Evolutionary conservation across 2,888 invertebrate species (phyloP), one percentile per base, ranked within the genome.

Genomic region (Sphaerophoria rueppellii): DNA sequence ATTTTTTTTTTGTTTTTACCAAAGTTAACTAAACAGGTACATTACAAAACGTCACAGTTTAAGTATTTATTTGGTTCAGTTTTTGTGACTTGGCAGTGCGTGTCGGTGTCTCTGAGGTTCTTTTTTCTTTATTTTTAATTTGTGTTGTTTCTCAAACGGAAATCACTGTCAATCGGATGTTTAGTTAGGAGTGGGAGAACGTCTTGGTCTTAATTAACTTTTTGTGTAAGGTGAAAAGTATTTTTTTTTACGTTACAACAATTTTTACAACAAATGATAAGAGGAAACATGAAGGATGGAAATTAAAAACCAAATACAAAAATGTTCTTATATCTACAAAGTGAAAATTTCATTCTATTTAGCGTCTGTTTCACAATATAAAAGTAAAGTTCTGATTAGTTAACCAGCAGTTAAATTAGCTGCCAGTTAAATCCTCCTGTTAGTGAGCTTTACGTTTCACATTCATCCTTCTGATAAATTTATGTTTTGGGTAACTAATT

Each of bases 111-210:
- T 67, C 40, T 54, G 54, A 54, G 54, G 37, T 70, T 58, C 52
- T 67, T 6, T 11, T 16, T 37, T 63, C 65, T 46, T 70, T 79
- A n/a, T 83, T 71, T 65, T 72, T 79, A 43, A 40, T 40, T 80
- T 60, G 60, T 34, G 4, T 14, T 71, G 40, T 57, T 55, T 50
- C 67, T 80, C 65, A 80, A 75, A 71, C 71, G 80, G 75, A 79
- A 83, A 81, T 76, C 73, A 75, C 58, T 60, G 63, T 79, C 79
- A 48, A n/a, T 83, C 76, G 85, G 85, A 85, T 85, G 85, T 85
- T 85, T 85, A 40, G 71, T 81, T 76, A 67, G 52, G 58, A 65
- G 85, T 75, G 70, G 76, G 85, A 50, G 40, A 12, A 0, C 24
- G 12, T 35, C 48, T 35, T 6, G 32, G 12, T 57, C 55, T n/a